Evolutionary conservation across 2,888 invertebrate genomes (phyloP), one percentile per base, ranked within the genome.

Genomic region (Idaea dimidiata): DNA sequence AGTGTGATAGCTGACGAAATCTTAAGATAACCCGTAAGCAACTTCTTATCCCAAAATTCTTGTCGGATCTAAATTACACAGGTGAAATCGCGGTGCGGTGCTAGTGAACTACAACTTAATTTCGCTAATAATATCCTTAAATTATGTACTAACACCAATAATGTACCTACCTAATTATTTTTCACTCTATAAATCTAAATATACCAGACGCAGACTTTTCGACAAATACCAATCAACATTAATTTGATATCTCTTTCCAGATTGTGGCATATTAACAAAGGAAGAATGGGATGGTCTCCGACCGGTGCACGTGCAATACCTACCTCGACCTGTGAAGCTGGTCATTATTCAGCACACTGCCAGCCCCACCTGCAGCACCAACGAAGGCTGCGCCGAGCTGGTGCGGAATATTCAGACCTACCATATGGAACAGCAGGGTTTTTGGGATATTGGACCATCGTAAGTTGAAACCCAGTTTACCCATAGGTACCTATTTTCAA

Each of bases 321-420:
- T 94, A 31, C 85, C 93, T 0, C 78, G 94, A n/a, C 94, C 95
- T 0, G 82, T 94, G 1, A 82, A 86, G 56, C 89, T 92, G 66
- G 94, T 94, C 54, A 79, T 94, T 63, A 91, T 95, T 60, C 93
- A 94, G 76, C 94, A 95, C 69, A 94, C 94, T 0, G 94, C 85
- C 0, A 93, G 93, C 0, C 66, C 79, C 0, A 78, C 81, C 33
- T 95, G 95, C 70, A 65, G 68, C 0, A 88, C 83, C 0, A 87
- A 88, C 53, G 69, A 77, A 0, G 66, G 72, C n/a, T 95, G 95
- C 71, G 83, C 87, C 0, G 74, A 82, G 0, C 75, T 82, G 0
- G 85, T 94, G 0, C 83, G 88, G 65, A 91, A 78, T 66, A 94
- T 93, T 31, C 94, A 94, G 75, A 74, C 75, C 17, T 86, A 88